These are phyloP conservation scores for Sphyrna mokarran DNA, from an alignment of 2,113 vertebrate genomes.

Conservation along the genomic window DNA sequence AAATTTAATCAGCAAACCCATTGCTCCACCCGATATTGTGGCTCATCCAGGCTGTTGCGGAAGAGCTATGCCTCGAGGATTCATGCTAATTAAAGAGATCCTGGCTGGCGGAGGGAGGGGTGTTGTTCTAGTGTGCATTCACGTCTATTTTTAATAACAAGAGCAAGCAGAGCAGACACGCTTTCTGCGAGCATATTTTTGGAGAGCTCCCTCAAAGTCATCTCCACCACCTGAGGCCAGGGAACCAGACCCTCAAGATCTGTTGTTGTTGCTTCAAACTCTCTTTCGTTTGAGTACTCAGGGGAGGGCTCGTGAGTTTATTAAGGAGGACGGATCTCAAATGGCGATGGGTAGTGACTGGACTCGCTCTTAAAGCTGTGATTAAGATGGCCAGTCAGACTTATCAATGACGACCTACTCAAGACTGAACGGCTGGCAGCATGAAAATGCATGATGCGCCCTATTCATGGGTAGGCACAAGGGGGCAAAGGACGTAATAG, in stretches of 20 bases:
- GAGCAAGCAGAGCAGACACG: conserved; percentile 57
- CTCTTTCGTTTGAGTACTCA: conserved; percentile 40
- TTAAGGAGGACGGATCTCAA: conserved; percentile 39
- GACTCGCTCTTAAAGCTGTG: conserved; percentile 48
- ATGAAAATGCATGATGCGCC: conserved; percentile 15
- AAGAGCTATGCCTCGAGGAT: conserved; percentile 61
- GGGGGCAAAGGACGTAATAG: background rate
- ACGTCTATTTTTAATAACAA: conserved; percentile 69
- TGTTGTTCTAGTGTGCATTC: conserved; percentile 62
- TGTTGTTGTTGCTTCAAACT: conserved; percentile 44
- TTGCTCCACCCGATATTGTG: conserved; percentile 42
- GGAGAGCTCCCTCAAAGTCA: conserved; percentile 61
- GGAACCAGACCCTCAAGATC: conserved; percentile 48
- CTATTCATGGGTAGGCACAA: background rate
- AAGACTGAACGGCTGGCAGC: background rate
- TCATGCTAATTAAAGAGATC: conserved; percentile 66
- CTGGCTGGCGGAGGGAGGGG: conserved; percentile 40
- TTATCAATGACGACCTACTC: conserved; percentile 41
- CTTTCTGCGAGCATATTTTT: conserved; percentile 46
- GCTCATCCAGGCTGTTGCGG: conserved; percentile 55
- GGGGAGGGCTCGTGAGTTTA: conserved; percentile 40
- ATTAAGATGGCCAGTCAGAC: conserved; percentile 51
- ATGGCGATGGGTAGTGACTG: conserved; percentile 44
- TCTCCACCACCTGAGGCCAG: conserved; percentile 61
- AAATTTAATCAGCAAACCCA: conserved; percentile 69